These are phyloP conservation scores for Taeniopygia guttata DNA, from an alignment of 2,797 vertebrate genomes.

Conservation along the genomic window DNA sequence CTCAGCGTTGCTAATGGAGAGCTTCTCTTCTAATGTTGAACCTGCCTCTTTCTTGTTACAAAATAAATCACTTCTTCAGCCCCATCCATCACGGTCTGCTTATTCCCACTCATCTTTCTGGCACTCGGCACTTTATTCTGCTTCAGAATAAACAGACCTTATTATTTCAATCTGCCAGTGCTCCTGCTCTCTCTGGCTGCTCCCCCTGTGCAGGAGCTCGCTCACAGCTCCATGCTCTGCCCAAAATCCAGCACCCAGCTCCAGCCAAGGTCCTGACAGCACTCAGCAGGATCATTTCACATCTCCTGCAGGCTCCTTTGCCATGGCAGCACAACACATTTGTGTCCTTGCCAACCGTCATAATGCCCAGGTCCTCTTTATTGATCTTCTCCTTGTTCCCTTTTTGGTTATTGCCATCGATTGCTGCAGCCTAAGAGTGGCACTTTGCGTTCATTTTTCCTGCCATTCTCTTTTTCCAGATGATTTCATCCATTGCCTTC, in stretches of 20 bases:
- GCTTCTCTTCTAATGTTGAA: neutral
- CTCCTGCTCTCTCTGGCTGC: neutral
- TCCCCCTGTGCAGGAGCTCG: neutral
- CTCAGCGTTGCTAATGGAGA: neutral
- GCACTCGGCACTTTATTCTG: neutral
- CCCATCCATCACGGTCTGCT: constrained; percentile 22
- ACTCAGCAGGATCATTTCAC: neutral
- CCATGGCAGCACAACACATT: neutral
- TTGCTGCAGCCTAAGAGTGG: neutral
- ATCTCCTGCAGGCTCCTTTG: neutral
- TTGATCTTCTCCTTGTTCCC: neutral
- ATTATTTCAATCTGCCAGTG: constrained; percentile 1
- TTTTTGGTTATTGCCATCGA: neutral
- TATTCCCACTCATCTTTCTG: constrained; percentile 45
- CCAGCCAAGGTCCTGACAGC: neutral
- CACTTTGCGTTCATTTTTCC: neutral
- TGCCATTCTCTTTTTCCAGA: neutral
- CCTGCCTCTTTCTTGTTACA: neutral
- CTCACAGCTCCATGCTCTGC: neutral
- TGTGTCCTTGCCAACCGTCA: neutral
- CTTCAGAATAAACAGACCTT: constrained; percentile 41
- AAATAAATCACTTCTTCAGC: constrained; percentile 27
- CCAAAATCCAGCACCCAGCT: neutral
- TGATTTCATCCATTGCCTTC: neutral
- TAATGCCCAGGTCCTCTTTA: neutral